Evolutionary conservation across 1,140 invertebrate genomes (phyloP).

Genomic region (Procambarus clarkii): DNA sequence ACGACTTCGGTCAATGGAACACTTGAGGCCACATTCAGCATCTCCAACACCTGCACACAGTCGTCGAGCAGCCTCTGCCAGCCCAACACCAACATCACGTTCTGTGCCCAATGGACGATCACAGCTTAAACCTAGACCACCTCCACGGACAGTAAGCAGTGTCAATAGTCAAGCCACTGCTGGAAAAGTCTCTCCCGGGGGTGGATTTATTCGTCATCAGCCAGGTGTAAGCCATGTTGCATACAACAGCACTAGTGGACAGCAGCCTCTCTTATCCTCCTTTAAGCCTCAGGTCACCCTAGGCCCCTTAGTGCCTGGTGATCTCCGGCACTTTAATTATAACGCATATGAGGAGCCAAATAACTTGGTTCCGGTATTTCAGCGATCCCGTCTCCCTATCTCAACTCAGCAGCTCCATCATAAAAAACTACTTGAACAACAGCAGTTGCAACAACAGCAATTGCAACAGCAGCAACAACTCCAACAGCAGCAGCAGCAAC

Average conservation of each 20-base stretch:
- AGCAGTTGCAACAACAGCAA: constrained; percentile 36
- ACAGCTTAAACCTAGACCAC: constrained; percentile 66
- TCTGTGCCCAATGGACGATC: constrained; percentile 68
- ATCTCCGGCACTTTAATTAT: constrained; percentile 65
- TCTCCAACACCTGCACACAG: constrained; percentile 64
- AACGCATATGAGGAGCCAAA: constrained; percentile 71
- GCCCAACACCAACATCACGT: constrained; percentile 71
- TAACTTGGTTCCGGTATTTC: constrained; percentile 64
- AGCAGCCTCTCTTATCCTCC: constrained; percentile 65
- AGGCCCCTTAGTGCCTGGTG: constrained; percentile 41
- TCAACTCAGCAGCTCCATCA: constrained; percentile 37
- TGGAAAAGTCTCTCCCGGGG: constrained; percentile 47
- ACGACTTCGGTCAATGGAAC: constrained; percentile 69
- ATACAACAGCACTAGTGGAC: constrained; percentile 46
- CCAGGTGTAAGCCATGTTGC: constrained; percentile 69
- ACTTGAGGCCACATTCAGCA: constrained; percentile 68
- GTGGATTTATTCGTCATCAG: constrained; percentile 69
- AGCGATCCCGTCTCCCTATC: constrained; percentile 49
- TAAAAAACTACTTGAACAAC: constrained; percentile 41
- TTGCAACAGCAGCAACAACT: constrained; percentile 22
- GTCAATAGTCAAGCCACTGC: constrained; percentile 28
- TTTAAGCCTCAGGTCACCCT: constrained; percentile 64
- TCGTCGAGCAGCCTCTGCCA: constrained; percentile 66
- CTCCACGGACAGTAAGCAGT: constrained; percentile 69
- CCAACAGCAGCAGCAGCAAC: constrained; percentile 49